Base-by-base conservation (phyloP, 2,113 vertebrate genomes). In the Gopherus flavomarginatus region DNA sequence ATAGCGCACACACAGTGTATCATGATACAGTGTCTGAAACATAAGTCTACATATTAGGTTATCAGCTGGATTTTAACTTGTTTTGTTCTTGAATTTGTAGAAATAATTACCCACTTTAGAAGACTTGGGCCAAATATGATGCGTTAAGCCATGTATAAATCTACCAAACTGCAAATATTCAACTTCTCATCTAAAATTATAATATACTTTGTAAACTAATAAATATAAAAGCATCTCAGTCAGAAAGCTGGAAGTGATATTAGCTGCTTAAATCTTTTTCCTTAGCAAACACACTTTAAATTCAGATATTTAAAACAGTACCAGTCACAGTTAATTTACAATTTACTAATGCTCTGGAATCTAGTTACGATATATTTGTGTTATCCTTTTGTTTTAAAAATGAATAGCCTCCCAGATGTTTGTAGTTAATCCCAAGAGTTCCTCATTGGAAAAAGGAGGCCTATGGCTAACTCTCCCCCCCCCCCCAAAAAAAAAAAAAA, bases 371-470 rank as follows among this genome's bases (percentile, higher is more conserved):
- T 82, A 22, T 17, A n/a, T 38, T 2, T 6, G 12, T 53, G 53
- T 56, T 83, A 54, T 83, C 38, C 44, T 75, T 96, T 89, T 87
- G 35, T 42, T 83, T 80, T 75, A 87, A n/a, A 83, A 91, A 93
- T n/a, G 5, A 44, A 81, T 86, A 85, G 81, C 56, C 42, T 82
- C 29, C n/a, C 53, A 53, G 6, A 54, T 84, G 89, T 65, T 88
- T 5, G 72, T 3, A 35, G 38, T 78, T 81, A 81, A 86, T 86
- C 42, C 54, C 75, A 90, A 56, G 44, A 62, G 7, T 13, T 93
- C 78, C 11, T 92, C 8, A 56, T 0, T 0, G 38, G 29, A 47
- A 50, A 85, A 53, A 59, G 17, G 9, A 72, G 19, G 83, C 94
- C 90, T 52, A 31, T 10, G 1, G 35, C 24, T 80, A 17, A 65